Evolutionary conservation across 2,888 invertebrate genomes (phyloP).

Genomic region (Oasisia sp.): DNA sequence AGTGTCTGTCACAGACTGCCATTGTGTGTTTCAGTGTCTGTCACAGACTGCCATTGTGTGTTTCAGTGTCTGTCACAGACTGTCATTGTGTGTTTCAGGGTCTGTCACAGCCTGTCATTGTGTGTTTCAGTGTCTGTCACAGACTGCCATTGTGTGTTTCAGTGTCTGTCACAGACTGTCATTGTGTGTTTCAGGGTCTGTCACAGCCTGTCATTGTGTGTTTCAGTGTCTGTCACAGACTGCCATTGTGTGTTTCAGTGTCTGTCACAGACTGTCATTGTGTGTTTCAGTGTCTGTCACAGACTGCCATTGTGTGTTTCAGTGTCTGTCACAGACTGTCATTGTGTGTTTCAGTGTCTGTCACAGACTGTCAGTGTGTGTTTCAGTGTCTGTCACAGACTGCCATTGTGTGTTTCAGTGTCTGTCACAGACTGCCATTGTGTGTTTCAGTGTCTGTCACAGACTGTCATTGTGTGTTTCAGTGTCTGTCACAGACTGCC

Average conservation of each 20-base stretch:
- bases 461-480: too few relatives aligned
- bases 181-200: too few relatives aligned
- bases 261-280: constrained; percentile 34
- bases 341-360: background rate
- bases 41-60: constrained; percentile 48
- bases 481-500: too few relatives aligned
- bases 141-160: constrained; percentile 38
- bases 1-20: constrained; percentile 67
- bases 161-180: constrained; percentile 67
- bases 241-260: background rate
- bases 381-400: constrained; percentile 67
- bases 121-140: background rate
- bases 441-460: too few relatives aligned
- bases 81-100: too few relatives aligned
- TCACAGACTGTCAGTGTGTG: constrained; percentile 34
- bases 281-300: constrained; percentile 68
- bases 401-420: constrained; percentile 57
- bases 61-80: too few relatives aligned
- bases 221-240: too few relatives aligned
- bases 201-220: too few relatives aligned
- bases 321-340: too few relatives aligned
- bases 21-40: constrained; percentile 65
- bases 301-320: too few relatives aligned
- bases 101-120: too few relatives aligned
- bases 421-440: constrained; percentile 62